phyloP scores from a whole-genome alignment of 2,113 vertebrate species.

The Eudorcas thomsonii region DNA sequence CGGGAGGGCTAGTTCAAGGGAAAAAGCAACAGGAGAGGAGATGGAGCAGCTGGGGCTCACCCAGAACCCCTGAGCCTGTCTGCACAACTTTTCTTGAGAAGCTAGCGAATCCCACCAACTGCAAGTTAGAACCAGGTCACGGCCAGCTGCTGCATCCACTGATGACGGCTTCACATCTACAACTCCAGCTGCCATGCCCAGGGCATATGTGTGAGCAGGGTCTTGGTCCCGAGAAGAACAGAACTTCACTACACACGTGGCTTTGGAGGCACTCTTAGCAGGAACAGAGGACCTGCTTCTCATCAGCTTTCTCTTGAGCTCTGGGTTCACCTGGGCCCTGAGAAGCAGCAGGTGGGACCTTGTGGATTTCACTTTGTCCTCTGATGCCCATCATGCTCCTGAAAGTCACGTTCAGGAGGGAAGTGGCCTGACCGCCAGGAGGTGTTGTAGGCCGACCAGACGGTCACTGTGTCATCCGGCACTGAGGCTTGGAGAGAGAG shows the following conservation, averaged over 20 bases:
- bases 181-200: fast-evolving
- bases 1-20: neutral
- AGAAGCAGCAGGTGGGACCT: neutral
- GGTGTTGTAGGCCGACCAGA: fast-evolving
- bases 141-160: fast-evolving
- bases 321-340: fast-evolving
- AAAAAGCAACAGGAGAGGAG: fast-evolving
- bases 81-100: neutral
- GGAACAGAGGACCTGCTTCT: fast-evolving
- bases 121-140: fast-evolving
- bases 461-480: neutral
- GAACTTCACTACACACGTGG: fast-evolving
- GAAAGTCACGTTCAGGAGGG: fast-evolving
- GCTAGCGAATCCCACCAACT: fast-evolving
- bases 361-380: neutral
- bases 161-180: fast-evolving
- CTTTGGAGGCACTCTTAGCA: fast-evolving
- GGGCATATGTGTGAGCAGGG: fast-evolving
- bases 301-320: fast-evolving
- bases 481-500: fast-evolving
- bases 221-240: fast-evolving
- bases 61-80: fast-evolving
- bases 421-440: fast-evolving
- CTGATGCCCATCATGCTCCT: fast-evolving
- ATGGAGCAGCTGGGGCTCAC: fast-evolving